Evolutionary conservation across 2,888 invertebrate species (phyloP), one percentile per base, ranked within the genome.

Genomic region (Dryobotodes eremita): DNA sequence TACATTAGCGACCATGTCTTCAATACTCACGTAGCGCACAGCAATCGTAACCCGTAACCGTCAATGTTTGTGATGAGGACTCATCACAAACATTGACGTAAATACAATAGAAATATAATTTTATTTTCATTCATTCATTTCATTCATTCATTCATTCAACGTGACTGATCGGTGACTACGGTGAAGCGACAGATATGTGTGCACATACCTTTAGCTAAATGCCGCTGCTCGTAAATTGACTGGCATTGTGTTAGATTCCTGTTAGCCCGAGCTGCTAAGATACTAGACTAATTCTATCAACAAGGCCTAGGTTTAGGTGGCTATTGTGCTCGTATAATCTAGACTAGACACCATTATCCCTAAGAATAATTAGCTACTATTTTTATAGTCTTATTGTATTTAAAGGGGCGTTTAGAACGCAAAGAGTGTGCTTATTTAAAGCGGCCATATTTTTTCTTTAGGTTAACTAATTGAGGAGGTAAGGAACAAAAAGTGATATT

Each of bases 221-320:
- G 17, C 20, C 53, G 53, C 36, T 36, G n/a, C 31, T 59, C 57
- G 82, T 75, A 77, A 87, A 87, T 84, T 80, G 74, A 46, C 48
- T 48, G 11, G 59, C 80, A 77, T 86, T 87, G 79, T 86, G 26
- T 72, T 20, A 36, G 36, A 42, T 46, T 75, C 61, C 57, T 74
- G 69, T 36, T 20, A 61, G 50, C 36, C 61, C n/a, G 17, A 46
- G 23, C 26, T 59, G n/a, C 72, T 65, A 55, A 78, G 73, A 74
- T 74, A 71, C 36, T 48, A 57, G 61, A 71, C 50, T 74, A 74
- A 83, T 83, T 83, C 26, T 50, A 36, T 15, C 36, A 53, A 74
- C 79, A 83, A 74, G 11, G 62, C 46, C 59, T 62, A 50, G 61
- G 23, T 26, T 78, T 78, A 62, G 61, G 15, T 23, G 55, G 55